A percentile compares a stretch with the other conserved stretches of the same genome.
Evolutionary conservation across 2,797 vertebrate species (phyloP).

Genomic region (Hydrocynus forskahlii): DNA sequence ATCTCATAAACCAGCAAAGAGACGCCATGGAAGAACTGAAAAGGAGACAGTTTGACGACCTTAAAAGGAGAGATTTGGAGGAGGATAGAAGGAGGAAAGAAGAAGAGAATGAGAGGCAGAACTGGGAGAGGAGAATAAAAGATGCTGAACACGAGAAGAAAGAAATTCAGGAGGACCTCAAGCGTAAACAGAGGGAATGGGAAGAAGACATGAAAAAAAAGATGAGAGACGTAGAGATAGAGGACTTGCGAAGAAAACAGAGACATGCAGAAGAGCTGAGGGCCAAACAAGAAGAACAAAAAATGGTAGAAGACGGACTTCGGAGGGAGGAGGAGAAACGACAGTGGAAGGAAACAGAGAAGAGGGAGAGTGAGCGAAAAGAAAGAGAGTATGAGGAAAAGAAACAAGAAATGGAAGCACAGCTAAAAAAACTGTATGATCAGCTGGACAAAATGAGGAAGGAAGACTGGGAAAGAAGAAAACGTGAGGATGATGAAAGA

Average conservation of each 20-base stretch:
- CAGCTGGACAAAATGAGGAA: background rate
- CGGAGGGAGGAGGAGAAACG: background rate
- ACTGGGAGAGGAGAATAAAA: too few species aligned
- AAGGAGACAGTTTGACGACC: constrained; percentile 5
- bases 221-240: background rate
- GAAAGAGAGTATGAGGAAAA: background rate
- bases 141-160: too few species aligned
- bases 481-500: background rate
- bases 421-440: background rate
- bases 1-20: too few species aligned
- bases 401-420: background rate
- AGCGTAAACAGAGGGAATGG: background rate
- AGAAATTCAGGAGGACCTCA: background rate
- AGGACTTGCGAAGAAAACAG: too few species aligned
- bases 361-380: background rate
- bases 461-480: constrained; percentile 6
- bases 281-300: background rate
- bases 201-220: background rate
- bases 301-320: background rate
- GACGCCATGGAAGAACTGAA: background rate
- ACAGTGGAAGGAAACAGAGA: background rate
- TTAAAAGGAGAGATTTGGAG: background rate
- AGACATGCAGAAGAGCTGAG: too few species aligned
- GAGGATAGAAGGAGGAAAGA: background rate
- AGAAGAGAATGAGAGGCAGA: background rate